Conservation (phyloP, 35 echinoderm and acorn worm genomes). For the Ptychodera flava region DNA sequence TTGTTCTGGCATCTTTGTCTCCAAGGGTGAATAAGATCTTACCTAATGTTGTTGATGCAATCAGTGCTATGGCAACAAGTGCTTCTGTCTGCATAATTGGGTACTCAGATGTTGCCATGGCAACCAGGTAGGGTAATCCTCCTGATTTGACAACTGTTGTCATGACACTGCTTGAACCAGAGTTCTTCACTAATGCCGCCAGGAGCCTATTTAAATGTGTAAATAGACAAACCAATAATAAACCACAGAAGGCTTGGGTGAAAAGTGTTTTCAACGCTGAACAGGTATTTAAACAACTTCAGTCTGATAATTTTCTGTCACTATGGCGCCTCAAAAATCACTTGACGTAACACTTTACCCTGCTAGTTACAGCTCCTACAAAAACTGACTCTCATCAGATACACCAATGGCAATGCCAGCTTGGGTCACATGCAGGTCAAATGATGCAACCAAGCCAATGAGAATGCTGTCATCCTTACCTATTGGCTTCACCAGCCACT, state of each 20-base stretch:
- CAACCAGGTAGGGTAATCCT: conserved; percentile 55
- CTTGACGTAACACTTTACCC: background rate
- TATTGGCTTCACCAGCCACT: conserved; percentile 87
- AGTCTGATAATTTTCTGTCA: background rate
- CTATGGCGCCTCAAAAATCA: background rate
- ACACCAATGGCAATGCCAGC: background rate
- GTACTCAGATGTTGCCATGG: conserved; percentile 92
- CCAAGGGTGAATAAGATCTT: too few species aligned
- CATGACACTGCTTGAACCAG: conserved; percentile 79
- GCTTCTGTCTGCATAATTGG: conserved; percentile 95
- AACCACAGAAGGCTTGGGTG: background rate
- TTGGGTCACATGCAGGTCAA: too few species aligned
- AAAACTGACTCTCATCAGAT: background rate
- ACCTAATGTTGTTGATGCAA: conserved; percentile 83
- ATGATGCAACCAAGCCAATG: too few species aligned
- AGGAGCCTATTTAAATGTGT: conserved; percentile 46
- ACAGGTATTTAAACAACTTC: background rate
- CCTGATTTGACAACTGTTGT: conserved; percentile 63
- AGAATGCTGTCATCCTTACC: conserved; percentile 26
- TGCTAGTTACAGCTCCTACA: background rate
- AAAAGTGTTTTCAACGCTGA: background rate
- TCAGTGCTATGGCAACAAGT: conserved; percentile 71
- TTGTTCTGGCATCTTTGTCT: too few species aligned
- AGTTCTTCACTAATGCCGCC: conserved; percentile 87
- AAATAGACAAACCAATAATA: background rate